These are phyloP conservation scores for Hafferia zeledoni DNA, from an alignment of 2,797 vertebrate genomes.

Conservation along the genomic window DNA sequence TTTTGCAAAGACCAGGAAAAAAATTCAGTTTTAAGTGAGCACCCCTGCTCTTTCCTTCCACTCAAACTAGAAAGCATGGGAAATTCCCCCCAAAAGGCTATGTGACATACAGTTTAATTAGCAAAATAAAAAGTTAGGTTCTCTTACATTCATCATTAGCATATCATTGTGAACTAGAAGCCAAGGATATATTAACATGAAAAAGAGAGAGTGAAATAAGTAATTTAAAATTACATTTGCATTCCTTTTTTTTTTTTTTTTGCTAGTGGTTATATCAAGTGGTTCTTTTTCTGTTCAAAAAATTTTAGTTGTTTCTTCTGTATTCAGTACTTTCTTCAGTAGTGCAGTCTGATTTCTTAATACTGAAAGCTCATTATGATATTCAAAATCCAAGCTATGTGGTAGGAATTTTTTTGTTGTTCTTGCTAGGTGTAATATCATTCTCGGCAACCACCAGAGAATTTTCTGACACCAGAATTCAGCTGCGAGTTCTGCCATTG, in stretches of 20 bases:
- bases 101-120: conserved; percentile 55
- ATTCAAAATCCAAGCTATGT: background rate
- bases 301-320: background rate
- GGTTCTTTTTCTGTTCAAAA: background rate
- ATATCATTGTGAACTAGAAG: background rate
- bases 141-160: conserved; percentile 45
- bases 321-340: background rate
- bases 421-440: background rate
- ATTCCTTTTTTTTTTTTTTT: background rate
- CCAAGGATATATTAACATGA: conserved; percentile 3
- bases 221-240: conserved; percentile 11
- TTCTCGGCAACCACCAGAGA: background rate
- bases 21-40: conserved; percentile 68
- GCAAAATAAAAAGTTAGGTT: background rate
- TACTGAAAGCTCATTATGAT: background rate
- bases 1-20: conserved; percentile 73
- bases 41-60: conserved; percentile 57
- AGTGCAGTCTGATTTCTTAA: background rate
- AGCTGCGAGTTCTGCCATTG: background rate
- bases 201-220: conserved; percentile 31
- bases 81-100: conserved; percentile 63
- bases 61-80: conserved; percentile 62
- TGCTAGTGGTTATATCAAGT: background rate
- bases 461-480: conserved; percentile 15
- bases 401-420: background rate